Conservation (phyloP, 2,888 invertebrate genomes). For the Meandrusa payeni region DNA sequence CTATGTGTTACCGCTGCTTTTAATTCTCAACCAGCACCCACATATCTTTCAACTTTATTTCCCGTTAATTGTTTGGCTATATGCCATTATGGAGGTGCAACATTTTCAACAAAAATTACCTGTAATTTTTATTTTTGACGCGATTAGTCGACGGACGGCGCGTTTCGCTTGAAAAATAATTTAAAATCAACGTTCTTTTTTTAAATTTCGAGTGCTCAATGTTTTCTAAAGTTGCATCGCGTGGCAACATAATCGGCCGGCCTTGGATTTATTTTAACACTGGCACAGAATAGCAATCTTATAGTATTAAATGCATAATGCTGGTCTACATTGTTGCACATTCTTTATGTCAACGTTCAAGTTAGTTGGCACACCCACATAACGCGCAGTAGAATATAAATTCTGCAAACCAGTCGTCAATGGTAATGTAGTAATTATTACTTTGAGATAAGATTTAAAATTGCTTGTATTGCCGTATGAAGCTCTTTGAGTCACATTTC, state of each 20-base stretch:
- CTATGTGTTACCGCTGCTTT: conserved; percentile 29
- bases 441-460: conserved; percentile 6
- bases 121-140: too few relatives aligned
- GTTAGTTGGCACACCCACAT: conserved; percentile 19
- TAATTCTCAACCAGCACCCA: conserved; percentile 35
- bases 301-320: conserved; percentile 25
- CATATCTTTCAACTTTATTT: conserved; percentile 31
- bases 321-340: conserved; percentile 15
- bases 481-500: conserved; percentile 4
- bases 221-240: too few relatives aligned
- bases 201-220: too few relatives aligned
- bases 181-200: too few relatives aligned
- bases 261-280: conserved; percentile 28
- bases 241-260: conserved; percentile 14
- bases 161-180: too few relatives aligned
- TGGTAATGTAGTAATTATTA: conserved; percentile 11
- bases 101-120: conserved; percentile 27
- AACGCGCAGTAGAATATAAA: conserved; percentile 10
- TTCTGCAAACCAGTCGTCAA: background rate
- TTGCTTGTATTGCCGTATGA: background rate
- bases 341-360: conserved; percentile 17
- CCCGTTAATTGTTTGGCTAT: conserved; percentile 19
- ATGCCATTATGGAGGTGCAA: conserved; percentile 12
- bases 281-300: conserved; percentile 24
- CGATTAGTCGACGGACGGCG: too few relatives aligned